These are phyloP conservation scores for Pollenia angustigena DNA, from an alignment of 2,888 invertebrate species.

Conservation along the genomic window DNA sequence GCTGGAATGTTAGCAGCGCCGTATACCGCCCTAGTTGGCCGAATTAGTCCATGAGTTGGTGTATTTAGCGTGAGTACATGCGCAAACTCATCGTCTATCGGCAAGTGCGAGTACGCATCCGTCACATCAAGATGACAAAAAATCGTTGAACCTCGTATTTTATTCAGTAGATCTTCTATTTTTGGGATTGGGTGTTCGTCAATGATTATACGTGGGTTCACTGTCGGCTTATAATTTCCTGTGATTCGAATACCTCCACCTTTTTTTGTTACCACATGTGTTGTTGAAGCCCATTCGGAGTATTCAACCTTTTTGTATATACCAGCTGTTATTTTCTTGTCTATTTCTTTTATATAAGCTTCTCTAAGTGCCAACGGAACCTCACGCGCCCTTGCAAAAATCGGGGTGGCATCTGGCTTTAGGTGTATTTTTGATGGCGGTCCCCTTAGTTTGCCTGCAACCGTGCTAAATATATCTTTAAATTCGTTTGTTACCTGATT, in stretches of 20 bases:
- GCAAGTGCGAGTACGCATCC: constrained; percentile 57
- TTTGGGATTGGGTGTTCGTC: constrained; percentile 56
- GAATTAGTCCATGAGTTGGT: constrained; percentile 27
- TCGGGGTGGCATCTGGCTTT: constrained; percentile 9
- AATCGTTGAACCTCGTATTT: constrained; percentile 23
- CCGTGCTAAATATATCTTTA: constrained; percentile 27
- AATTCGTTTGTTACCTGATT: constrained; percentile 16
- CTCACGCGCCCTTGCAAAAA: constrained; percentile 48
- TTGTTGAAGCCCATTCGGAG: constrained; percentile 62
- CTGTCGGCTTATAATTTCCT: constrained; percentile 64
- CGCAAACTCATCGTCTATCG: background rate
- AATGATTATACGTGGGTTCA: constrained; percentile 61
- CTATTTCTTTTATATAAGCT: constrained; percentile 20
- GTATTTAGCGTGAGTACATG: constrained; percentile 2
- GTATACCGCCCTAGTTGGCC: constrained; percentile 28
- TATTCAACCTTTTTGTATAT: constrained; percentile 57
- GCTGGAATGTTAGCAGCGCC: constrained; percentile 62
- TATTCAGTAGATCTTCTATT: constrained; percentile 46
- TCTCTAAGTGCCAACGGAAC: constrained; percentile 40
- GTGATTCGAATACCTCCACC: constrained; percentile 38
- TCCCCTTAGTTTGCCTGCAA: constrained; percentile 30
- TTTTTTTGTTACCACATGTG: constrained; percentile 61
- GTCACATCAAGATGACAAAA: constrained; percentile 58
- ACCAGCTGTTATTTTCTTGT: constrained; percentile 18
- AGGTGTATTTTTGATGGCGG: constrained; percentile 18